A percentile compares a stretch with the other conserved stretches of the same genome.
phyloP scores from a whole-genome alignment of 2,113 vertebrate species.

The Daboia siamensis region DNA sequence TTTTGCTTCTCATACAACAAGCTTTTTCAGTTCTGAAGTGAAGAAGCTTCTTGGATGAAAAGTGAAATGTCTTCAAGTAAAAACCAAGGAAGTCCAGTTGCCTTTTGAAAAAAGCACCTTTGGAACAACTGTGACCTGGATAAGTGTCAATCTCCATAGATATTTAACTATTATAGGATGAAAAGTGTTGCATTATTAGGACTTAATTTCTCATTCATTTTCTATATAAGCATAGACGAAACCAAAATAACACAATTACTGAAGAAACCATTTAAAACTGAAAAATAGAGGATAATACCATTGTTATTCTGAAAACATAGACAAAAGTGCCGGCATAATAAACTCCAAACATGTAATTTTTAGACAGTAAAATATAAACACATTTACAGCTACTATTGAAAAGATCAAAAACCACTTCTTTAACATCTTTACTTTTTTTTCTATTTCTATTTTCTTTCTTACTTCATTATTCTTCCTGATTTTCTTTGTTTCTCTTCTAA shows the following conservation, averaged over 20 bases:
- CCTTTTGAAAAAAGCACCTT: neutral
- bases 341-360: neutral
- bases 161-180: neutral
- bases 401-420: neutral
- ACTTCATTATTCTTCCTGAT: neutral
- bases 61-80: neutral
- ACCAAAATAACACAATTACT: neutral
- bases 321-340: neutral
- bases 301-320: neutral
- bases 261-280: neutral
- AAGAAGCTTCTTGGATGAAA: neutral
- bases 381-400: neutral
- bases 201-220: neutral
- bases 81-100: neutral
- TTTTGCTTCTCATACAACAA: no score
- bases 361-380: neutral
- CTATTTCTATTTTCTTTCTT: neutral
- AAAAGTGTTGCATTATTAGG: neutral
- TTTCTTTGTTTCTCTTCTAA: neutral
- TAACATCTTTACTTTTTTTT: neutral
- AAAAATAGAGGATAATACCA: neutral
- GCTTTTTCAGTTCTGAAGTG: no score
- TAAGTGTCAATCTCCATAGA: neutral
- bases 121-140: neutral
- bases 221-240: no score